phyloP scores from a whole-genome alignment of 2,113 vertebrate genomes.

The Sebastes schlegelii region DNA sequence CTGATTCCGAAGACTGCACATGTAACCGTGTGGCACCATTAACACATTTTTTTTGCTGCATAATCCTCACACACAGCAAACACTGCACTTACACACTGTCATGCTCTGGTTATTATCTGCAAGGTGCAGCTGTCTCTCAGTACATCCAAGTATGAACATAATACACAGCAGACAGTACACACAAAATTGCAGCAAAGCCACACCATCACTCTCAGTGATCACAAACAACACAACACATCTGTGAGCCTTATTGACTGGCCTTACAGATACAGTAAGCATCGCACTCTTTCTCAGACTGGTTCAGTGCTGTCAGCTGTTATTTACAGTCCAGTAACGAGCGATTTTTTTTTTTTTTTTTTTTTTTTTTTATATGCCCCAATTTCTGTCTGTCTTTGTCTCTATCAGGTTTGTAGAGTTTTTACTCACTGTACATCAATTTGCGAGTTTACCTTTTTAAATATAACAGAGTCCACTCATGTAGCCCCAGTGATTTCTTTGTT shows the following conservation, averaged over 20 bases:
- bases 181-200: slow-evolving; percentile 16
- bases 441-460: background rate
- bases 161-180: slow-evolving; percentile 5
- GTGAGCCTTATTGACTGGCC: background rate
- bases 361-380: background rate
- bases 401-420: background rate
- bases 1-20: slow-evolving; percentile 27
- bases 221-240: slow-evolving; percentile 27
- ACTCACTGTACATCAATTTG: background rate
- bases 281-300: background rate
- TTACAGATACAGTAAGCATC: slow-evolving; percentile 10
- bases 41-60: slow-evolving; percentile 21
- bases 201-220: slow-evolving; percentile 7
- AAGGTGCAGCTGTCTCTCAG: slow-evolving; percentile 47
- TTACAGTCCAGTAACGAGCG: background rate
- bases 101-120: slow-evolving; percentile 68
- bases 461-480: background rate
- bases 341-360: background rate
- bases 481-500: background rate
- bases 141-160: background rate
- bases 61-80: slow-evolving; percentile 52
- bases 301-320: slow-evolving; percentile 22
- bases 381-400: background rate
- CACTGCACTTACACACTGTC: slow-evolving; percentile 37
- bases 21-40: slow-evolving; percentile 40